Conservation (phyloP, 2,888 invertebrate genomes). For the Slavum lentiscoides region DNA sequence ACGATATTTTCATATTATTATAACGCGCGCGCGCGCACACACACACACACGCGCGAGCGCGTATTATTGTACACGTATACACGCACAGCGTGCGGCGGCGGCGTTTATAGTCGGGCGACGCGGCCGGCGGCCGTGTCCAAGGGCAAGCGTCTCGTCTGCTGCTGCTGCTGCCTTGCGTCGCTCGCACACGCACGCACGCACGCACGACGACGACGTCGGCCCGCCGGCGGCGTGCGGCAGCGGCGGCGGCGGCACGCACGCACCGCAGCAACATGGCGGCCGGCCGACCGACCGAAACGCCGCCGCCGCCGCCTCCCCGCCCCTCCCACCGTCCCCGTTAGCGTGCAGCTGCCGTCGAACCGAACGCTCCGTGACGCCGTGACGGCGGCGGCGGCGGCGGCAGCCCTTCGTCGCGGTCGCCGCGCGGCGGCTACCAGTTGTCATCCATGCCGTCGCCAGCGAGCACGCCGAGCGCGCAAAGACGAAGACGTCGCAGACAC, state of each 20-base stretch:
- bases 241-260: slow-evolving; percentile 26
- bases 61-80: not conserved
- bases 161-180: not conserved
- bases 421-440: slow-evolving; percentile 42
- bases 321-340: not conserved
- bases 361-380: slow-evolving; percentile 48
- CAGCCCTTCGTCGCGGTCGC: slow-evolving; percentile 44
- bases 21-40: not conserved
- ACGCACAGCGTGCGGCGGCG: not conserved
- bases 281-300: slow-evolving; percentile 51
- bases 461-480: slow-evolving; percentile 43
- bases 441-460: slow-evolving; percentile 52
- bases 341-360: slow-evolving; percentile 50
- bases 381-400: slow-evolving; percentile 30
- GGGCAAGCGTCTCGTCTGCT: slow-evolving; percentile 52
- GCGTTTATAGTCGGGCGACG: slow-evolving; percentile 32
- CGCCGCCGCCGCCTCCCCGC: not conserved
- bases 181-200: slow-evolving; percentile 34
- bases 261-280: slow-evolving; percentile 49
- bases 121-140: slow-evolving; percentile 45
- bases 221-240: slow-evolving; percentile 1
- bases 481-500: slow-evolving; percentile 2
- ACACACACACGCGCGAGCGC: not conserved
- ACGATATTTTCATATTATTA: slow-evolving; percentile 12
- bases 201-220: not conserved